Percentiles rank a stretch among this genome's conserved stretches.
These are phyloP conservation scores for Leptothorax acervorum DNA, from an alignment of 2,888 invertebrate genomes.

Conservation along the genomic window DNA sequence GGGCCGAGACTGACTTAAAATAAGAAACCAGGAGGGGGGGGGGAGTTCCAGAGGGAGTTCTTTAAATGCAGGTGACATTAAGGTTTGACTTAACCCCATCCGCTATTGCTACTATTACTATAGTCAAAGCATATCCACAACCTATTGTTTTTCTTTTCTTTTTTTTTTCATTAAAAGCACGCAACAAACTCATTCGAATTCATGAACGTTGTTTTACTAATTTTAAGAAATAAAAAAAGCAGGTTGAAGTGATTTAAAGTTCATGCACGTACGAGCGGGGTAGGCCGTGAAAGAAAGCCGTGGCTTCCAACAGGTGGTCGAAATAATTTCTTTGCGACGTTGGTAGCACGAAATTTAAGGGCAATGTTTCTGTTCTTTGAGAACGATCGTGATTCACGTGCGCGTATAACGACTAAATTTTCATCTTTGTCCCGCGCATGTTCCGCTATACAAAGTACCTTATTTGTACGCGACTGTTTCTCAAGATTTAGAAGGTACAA, in stretches of 20 bases:
- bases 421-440: too few species aligned
- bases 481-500: neutral
- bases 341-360: neutral
- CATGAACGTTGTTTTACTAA: neutral
- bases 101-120: neutral
- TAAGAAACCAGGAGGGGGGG: neutral
- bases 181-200: neutral
- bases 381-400: constrained; percentile 4
- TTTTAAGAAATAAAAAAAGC: neutral
- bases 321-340: constrained; percentile 53
- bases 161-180: neutral
- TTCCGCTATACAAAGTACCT: neutral
- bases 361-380: constrained; percentile 18
- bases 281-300: constrained; percentile 31
- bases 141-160: too few species aligned
- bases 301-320: constrained; percentile 54
- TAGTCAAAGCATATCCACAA: neutral
- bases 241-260: neutral
- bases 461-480: neutral
- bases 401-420: neutral
- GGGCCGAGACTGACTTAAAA: neutral
- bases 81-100: neutral
- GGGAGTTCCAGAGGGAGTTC: neutral
- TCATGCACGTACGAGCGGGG: neutral
- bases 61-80: neutral